Conservation (phyloP, 2,797 vertebrate species). For the Muscicapa comitata region DNA sequence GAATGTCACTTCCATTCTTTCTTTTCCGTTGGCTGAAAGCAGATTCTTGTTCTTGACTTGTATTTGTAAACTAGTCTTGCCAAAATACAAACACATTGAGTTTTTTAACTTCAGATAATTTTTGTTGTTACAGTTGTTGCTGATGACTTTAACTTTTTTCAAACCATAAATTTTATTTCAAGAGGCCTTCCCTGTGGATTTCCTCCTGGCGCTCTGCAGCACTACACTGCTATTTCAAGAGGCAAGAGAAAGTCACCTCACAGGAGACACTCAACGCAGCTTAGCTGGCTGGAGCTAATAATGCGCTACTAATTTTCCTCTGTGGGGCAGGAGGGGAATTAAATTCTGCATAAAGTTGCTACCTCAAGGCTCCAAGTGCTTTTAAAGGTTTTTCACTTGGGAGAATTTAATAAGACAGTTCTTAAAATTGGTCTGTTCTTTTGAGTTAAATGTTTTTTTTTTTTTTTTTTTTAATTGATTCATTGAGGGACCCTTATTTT, state of each 20-base stretch:
- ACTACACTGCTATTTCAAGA: constrained; percentile 65
- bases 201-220: constrained; percentile 67
- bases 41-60: constrained; percentile 56
- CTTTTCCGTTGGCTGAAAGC: constrained; percentile 51
- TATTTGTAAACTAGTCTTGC: constrained; percentile 69
- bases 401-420: constrained; percentile 66
- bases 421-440: constrained; percentile 63
- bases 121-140: constrained; percentile 45
- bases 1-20: constrained; percentile 68
- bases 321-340: constrained; percentile 62
- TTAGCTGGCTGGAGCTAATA: constrained; percentile 69
- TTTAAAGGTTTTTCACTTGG: constrained; percentile 74
- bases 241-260: constrained; percentile 57
- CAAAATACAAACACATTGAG: constrained; percentile 56
- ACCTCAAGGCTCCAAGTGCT: constrained; percentile 82
- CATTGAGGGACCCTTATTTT: constrained; percentile 67
- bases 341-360: constrained; percentile 79
- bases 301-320: constrained; percentile 64
- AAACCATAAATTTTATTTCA: constrained; percentile 63
- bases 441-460: constrained; percentile 7
- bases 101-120: constrained; percentile 49
- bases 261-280: constrained; percentile 54
- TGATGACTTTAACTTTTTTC: constrained; percentile 44
- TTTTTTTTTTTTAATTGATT: constrained; percentile 29
- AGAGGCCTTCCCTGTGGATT: constrained; percentile 71